A percentile compares a stretch with the other conserved stretches of the same genome.
Evolutionary conservation across 1,140 invertebrate species (phyloP).

Genomic region (Lasaia peninsularis): DNA sequence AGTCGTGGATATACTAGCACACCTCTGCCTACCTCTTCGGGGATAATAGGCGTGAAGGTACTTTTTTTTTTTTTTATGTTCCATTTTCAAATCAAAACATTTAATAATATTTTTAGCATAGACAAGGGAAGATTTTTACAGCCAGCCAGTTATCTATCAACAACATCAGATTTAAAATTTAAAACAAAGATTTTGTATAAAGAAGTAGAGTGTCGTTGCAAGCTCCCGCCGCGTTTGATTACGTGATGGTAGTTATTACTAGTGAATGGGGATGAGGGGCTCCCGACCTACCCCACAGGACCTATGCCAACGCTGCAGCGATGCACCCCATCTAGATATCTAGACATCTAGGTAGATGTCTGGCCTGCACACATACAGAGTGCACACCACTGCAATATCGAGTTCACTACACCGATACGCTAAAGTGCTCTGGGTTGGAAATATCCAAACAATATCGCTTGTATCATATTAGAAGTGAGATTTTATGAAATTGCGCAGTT

Average conservation of each 20-base stretch:
- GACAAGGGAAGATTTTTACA: no score
- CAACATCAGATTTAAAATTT: not conserved
- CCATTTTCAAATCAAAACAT: no score
- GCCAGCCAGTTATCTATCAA: no score
- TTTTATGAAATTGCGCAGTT: not conserved
- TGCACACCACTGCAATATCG: slow-evolving; percentile 10
- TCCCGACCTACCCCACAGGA: slow-evolving; percentile 57
- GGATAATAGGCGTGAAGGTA: no score
- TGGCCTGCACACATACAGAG: not conserved
- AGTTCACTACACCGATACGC: slow-evolving; percentile 23
- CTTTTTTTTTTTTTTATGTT: no score
- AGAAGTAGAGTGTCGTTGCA: slow-evolving; percentile 34
- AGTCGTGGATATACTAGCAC: no score
- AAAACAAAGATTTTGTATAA: slow-evolving; percentile 16
- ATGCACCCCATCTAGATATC: slow-evolving; percentile 39
- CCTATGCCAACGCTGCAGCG: slow-evolving; percentile 66
- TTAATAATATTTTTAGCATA: no score
- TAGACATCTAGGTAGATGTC: slow-evolving; percentile 16
- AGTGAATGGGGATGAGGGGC: slow-evolving; percentile 34
- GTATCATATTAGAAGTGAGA: not conserved
- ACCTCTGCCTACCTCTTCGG: no score
- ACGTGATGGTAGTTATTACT: slow-evolving; percentile 36
- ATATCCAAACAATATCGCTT: not conserved
- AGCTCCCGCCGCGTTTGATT: slow-evolving; percentile 39
- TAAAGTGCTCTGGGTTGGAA: slow-evolving; percentile 26